Evolutionary conservation across 2,797 vertebrate genomes (phyloP).

Genomic region (Neostethus bicornis): DNA sequence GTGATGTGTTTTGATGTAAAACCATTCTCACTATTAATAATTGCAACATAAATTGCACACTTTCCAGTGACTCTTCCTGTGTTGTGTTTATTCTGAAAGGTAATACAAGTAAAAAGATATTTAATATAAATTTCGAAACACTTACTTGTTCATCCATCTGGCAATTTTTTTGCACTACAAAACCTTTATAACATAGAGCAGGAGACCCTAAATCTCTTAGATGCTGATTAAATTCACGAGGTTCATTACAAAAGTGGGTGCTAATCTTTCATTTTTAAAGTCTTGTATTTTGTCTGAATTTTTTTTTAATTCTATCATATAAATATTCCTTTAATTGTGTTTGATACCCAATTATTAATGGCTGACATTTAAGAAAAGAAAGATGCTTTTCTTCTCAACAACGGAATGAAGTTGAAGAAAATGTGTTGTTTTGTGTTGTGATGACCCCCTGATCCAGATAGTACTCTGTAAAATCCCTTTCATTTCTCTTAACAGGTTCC

Average conservation of each 20-base stretch:
- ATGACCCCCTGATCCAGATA: constrained; percentile 15
- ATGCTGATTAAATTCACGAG: neutral
- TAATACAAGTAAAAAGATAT: constrained; percentile 5
- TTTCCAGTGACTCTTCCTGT: neutral
- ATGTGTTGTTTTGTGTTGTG: constrained; percentile 40
- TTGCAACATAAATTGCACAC: neutral
- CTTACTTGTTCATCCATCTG: neutral
- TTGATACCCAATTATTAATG: neutral
- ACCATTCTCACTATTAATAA: constrained; percentile 15
- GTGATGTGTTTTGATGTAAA: constrained; percentile 11
- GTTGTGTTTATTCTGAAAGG: neutral
- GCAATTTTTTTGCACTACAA: neutral
- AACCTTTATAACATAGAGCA: neutral
- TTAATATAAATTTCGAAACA: constrained; percentile 14
- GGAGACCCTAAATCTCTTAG: neutral
- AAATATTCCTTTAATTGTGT: neutral
- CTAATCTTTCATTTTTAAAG: neutral
- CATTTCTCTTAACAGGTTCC: constrained; percentile 32
- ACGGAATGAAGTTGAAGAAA: neutral
- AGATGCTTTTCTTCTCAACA: constrained; percentile 8
- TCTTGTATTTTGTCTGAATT: neutral
- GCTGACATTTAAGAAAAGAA: neutral
- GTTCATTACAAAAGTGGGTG: neutral
- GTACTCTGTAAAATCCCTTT: constrained; percentile 21
- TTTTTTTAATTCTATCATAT: neutral